Conservation (phyloP, 2,888 invertebrate species). For the Melieria crassipennis region DNA sequence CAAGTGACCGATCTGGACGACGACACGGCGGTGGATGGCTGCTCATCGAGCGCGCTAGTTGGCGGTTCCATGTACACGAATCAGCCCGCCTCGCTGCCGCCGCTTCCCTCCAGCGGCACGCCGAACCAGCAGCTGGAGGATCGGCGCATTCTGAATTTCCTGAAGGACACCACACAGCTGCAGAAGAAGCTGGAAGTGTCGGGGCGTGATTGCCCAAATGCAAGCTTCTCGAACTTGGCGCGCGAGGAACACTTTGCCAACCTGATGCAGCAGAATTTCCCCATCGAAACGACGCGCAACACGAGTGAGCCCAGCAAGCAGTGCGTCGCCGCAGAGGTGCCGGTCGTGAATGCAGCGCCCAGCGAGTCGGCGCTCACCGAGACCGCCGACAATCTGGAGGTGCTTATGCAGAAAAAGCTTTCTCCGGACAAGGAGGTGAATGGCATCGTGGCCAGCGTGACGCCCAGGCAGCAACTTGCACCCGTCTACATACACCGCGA, state of each 20-base stretch:
- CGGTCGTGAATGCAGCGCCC: constrained; percentile 13
- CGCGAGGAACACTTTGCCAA: constrained; percentile 66
- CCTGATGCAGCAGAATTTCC: constrained; percentile 65
- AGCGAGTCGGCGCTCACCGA: constrained; percentile 46
- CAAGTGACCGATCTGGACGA: constrained; percentile 60
- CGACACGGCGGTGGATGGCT: constrained; percentile 53
- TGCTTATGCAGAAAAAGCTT: constrained; percentile 62
- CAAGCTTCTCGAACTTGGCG: constrained; percentile 65
- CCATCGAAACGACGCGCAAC: constrained; percentile 51
- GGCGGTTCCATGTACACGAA: constrained; percentile 51
- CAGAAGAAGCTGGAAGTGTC: constrained; percentile 65
- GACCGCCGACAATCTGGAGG: constrained; percentile 61
- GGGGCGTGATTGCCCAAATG: constrained; percentile 64
- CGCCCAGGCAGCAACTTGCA: constrained; percentile 22
- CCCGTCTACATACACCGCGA: constrained; percentile 73
- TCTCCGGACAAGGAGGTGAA: constrained; percentile 65
- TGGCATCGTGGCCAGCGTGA: constrained; percentile 47
- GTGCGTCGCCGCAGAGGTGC: constrained; percentile 6
- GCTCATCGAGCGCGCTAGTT: constrained; percentile 53
- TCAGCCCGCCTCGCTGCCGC: constrained; percentile 42
- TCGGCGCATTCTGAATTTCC: constrained; percentile 64
- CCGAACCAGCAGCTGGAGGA: constrained; percentile 63
- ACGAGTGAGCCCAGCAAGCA: constrained; percentile 19
- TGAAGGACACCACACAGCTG: constrained; percentile 65
- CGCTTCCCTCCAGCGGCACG: constrained; percentile 40